Percentiles rank a stretch among this genome's conserved stretches.
Evolutionary conservation across 2,888 invertebrate genomes (phyloP).

Genomic region (Trissolcus japonicus): DNA sequence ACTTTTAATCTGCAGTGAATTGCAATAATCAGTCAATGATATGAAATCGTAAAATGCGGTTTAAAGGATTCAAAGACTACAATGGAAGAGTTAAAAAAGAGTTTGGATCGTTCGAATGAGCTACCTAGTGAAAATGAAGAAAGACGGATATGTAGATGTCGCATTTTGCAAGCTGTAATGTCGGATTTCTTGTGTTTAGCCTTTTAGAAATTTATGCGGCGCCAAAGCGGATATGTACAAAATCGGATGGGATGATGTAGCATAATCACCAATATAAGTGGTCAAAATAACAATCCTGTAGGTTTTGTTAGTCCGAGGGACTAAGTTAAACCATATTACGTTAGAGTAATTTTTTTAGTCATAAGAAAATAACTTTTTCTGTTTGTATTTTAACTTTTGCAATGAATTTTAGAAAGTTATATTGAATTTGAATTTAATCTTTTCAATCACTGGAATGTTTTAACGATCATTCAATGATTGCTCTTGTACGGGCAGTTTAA

Average conservation of each 20-base stretch:
- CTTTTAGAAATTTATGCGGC: conserved; percentile 55
- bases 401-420: no score
- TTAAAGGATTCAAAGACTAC: neutral
- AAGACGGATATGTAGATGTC: conserved; percentile 33
- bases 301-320: neutral
- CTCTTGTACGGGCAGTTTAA: no score
- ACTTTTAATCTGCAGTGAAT: neutral
- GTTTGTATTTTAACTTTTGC: no score
- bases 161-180: conserved; percentile 10
- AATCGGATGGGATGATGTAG: conserved; percentile 47
- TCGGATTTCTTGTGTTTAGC: conserved; percentile 32
- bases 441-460: no score
- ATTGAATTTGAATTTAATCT: no score
- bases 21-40: conserved; percentile 17
- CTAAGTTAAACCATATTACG: no score
- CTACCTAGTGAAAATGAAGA: conserved; percentile 13
- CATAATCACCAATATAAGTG: conserved; percentile 22
- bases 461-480: no score
- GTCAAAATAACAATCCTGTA: conserved; percentile 15
- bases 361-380: no score
- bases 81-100: neutral
- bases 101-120: conserved; percentile 2
- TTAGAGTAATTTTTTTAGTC: no score
- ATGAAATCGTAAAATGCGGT: conserved; percentile 12
- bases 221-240: conserved; percentile 58